A percentile compares a stretch with the other conserved stretches of the same genome.
These are phyloP conservation scores for Lepidurus couesii DNA, from an alignment of 1,140 invertebrate species.

Conservation along the genomic window DNA sequence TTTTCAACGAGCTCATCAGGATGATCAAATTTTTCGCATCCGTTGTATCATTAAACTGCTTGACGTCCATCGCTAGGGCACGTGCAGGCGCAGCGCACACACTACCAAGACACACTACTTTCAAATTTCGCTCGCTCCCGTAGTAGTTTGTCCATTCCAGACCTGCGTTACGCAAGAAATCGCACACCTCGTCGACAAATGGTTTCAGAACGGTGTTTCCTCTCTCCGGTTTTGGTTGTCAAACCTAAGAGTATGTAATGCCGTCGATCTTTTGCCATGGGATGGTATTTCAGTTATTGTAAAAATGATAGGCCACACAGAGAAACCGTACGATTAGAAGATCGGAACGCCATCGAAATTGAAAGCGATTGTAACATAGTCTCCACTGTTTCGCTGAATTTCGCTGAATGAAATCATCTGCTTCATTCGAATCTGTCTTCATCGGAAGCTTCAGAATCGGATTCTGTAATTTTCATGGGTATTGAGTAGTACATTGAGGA, in stretches of 20 bases:
- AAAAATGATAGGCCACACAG: slow-evolving; percentile 29
- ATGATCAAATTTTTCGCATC: slow-evolving; percentile 20
- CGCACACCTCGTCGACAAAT: neutral
- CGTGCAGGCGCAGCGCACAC: neutral
- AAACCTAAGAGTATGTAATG: neutral
- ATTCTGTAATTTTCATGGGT: too few relatives aligned
- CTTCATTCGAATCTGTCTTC: too few relatives aligned
- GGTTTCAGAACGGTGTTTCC: neutral
- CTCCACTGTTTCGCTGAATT: neutral
- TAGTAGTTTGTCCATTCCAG: neutral
- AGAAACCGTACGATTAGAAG: slow-evolving; percentile 29
- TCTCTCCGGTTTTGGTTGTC: neutral
- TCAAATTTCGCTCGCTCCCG: neutral
- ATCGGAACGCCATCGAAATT: slow-evolving; percentile 24
- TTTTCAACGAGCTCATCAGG: slow-evolving; percentile 16
- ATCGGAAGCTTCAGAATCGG: too few relatives aligned
- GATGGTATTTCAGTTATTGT: slow-evolving; percentile 29
- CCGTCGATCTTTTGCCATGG: neutral
- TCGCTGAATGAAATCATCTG: neutral
- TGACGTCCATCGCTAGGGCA: slow-evolving; percentile 15
- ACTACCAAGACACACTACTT: neutral
- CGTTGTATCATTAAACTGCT: slow-evolving; percentile 22
- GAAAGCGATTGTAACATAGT: slow-evolving; percentile 30
- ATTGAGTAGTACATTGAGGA: too few relatives aligned
- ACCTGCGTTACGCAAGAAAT: neutral